Conservation (phyloP, 2,797 vertebrate species). For the Falco rusticolus region DNA sequence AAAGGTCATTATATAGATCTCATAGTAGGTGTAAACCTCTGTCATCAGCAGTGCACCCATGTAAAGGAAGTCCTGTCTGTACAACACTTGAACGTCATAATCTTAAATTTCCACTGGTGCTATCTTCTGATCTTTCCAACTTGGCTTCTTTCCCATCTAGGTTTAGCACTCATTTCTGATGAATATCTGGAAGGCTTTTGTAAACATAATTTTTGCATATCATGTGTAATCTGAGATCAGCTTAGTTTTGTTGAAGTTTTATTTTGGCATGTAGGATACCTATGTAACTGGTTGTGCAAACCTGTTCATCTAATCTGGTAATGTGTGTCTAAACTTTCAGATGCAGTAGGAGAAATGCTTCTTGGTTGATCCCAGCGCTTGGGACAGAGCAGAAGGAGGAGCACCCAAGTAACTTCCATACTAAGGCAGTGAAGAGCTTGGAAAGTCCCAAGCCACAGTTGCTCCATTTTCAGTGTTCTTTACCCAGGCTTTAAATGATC, state of each 20-base stretch:
- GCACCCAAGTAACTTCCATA: neutral
- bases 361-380: neutral
- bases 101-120: neutral
- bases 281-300: slow-evolving; percentile 32
- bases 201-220: neutral
- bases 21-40: neutral
- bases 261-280: neutral
- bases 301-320: neutral
- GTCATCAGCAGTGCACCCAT: neutral
- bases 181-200: neutral
- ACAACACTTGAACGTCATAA: neutral
- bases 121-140: neutral
- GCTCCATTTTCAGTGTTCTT: neutral
- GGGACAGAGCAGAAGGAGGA: neutral
- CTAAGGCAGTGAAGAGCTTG: neutral
- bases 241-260: neutral
- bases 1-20: neutral
- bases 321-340: neutral
- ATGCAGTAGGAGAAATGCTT: neutral
- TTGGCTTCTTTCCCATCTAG: neutral
- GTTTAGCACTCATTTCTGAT: neutral
- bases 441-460: neutral
- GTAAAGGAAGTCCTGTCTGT: neutral
- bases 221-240: neutral
- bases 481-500: neutral